Base-by-base conservation (phyloP, 2,113 vertebrate genomes). In the Mus pahari region DNA sequence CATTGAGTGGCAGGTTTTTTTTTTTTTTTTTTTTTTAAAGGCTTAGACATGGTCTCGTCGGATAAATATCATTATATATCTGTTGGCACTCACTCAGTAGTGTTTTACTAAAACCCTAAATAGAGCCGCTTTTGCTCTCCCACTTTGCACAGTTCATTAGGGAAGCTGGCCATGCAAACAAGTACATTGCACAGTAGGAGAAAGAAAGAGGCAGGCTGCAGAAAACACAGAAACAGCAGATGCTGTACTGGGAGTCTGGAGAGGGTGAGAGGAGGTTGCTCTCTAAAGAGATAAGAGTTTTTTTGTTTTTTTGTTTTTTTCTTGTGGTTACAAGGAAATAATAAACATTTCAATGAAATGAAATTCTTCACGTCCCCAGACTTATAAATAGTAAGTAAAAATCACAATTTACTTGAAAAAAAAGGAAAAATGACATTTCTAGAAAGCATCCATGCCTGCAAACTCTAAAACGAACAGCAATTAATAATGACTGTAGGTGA, bases 11-110 rank as follows among this genome's bases (percentile, higher is more conserved):
- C 62, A 89, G 12, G 24, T 62, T n/a, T n/a, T n/a, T n/a, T 53
- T 39, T 50, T 71, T 19, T 39, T 36, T 62, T 53, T 73, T 50
- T 71, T 22, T 77, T 70, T 89, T 53, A 4, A 71, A 73, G 20
- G 58, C 7, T 77, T 36, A 90, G 73, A 62, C 11, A 82, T 4
- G 20, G 26, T 71, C 31, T 83, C 28, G 4, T 74, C 75, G 94
- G 91, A 94, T 19, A 64, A 91, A 97, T 91, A 53, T 28, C 9
- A 68, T 5, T 9, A 9, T 3, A 22, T 64, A 33, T 81, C 24
- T 39, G 83, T 1, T 53, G 93, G 91, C 60, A 86, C 8, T 42
- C 77, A 89, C 36, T 97, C 73, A 86, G 39, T 86, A 94, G 55
- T 48, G 13, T 92, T 91, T 90, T 83, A 62, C 50, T 62, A 26